Conservation (phyloP, 2,888 invertebrate genomes). For the Fragum sueziense region DNA sequence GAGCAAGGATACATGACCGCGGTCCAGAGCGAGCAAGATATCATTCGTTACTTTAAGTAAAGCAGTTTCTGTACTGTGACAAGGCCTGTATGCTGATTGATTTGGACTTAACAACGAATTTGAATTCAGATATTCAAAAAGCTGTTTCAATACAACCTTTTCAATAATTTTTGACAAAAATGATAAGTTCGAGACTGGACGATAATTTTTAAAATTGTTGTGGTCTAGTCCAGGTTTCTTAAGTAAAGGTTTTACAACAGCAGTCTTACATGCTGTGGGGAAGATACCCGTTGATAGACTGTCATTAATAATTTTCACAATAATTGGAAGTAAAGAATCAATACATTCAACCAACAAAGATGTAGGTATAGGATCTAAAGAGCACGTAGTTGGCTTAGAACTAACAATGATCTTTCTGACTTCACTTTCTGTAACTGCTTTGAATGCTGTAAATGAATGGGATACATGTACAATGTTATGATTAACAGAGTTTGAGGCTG, state of each 20-base stretch:
- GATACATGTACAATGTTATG: neutral
- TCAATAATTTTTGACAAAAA: neutral
- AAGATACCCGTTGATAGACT: neutral
- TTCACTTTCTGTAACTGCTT: neutral
- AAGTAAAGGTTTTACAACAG: neutral
- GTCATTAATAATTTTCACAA: neutral
- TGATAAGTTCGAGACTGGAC: neutral
- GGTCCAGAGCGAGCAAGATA: neutral
- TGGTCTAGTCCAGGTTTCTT: neutral
- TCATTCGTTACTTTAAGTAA: neutral
- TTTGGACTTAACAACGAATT: neutral
- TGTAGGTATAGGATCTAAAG: neutral
- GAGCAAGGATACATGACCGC: slow-evolving; percentile 8
- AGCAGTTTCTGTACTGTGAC: neutral
- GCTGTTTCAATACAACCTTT: neutral
- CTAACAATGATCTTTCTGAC: neutral
- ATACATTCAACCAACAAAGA: neutral
- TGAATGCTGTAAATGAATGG: neutral
- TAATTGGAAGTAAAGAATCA: neutral
- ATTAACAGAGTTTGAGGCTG: neutral
- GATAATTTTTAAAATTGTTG: neutral
- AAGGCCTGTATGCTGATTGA: neutral
- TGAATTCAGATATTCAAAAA: neutral
- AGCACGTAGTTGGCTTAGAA: neutral
- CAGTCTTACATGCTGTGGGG: neutral